These are phyloP conservation scores for Thaleichthys pacificus DNA, from an alignment of 2,797 vertebrate species.

Conservation along the genomic window DNA sequence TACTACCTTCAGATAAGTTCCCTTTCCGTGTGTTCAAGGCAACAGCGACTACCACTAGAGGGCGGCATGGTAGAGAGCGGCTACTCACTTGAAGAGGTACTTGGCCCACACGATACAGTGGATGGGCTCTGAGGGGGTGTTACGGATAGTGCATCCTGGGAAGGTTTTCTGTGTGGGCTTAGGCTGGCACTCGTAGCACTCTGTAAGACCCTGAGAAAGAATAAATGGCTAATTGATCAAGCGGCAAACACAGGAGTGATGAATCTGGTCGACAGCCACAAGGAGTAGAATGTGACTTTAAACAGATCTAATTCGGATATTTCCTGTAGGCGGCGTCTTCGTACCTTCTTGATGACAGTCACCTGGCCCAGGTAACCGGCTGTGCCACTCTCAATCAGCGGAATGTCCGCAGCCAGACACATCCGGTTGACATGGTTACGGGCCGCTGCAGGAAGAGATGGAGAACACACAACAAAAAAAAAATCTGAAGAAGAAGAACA, in stretches of 20 bases:
- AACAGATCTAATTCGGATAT: background rate
- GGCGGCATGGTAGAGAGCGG: no score
- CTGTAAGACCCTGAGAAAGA: conserved; percentile 84
- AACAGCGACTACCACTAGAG: no score
- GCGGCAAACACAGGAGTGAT: no score
- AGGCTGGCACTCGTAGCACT: conserved; percentile 97
- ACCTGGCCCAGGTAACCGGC: conserved; percentile 98
- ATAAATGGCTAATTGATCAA: no score
- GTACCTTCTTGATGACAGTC: conserved; percentile 67
- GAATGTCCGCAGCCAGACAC: conserved; percentile 95
- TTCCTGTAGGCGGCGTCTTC: no score
- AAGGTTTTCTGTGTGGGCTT: conserved; percentile 98
- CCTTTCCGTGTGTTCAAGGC: no score
- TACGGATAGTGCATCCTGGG: conserved; percentile 97
- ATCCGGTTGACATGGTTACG: conserved; percentile 98
- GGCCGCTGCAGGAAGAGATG: conserved; percentile 76
- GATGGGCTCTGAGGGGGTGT: conserved; percentile 97
- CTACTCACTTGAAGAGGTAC: conserved; percentile 95
- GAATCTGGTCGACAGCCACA: no score
- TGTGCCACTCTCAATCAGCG: conserved; percentile 95
- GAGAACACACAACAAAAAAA: conserved; percentile 10
- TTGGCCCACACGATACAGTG: conserved; percentile 99
- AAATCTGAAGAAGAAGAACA: conserved; percentile 24
- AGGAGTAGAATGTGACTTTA: no score
- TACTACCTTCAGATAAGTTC: no score